Evolutionary conservation across 2,888 invertebrate genomes (phyloP), one percentile per base, ranked within the genome.

Genomic region (Hecatera dysodea): DNA sequence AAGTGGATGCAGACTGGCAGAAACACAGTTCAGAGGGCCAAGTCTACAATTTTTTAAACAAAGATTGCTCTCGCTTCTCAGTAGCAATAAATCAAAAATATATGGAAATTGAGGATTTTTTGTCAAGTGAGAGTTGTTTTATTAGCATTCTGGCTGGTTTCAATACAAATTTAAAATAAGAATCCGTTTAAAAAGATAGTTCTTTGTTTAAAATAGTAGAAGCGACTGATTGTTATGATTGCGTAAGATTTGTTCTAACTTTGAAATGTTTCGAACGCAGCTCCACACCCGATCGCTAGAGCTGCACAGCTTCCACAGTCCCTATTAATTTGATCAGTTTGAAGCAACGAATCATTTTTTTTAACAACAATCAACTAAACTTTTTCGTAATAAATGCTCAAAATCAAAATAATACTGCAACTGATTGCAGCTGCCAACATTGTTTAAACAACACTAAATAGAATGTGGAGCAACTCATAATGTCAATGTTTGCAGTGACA

Each of bases 401-500:
- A n/a, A n/a, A 8, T 36, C 0, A 22, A 15, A 56, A 55, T 53
- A 42, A 29, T 36, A 11, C 3, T 19, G 29, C 22, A 60, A 64
- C 59, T 48, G 63, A 84, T 81, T 72, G 42, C 60, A 50, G 22
- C 8, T 29, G 27, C 22, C 60, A 70, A 70, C 62, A 60, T 56
- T 67, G 61, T 68, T 70, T 78, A 67, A 42, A 56, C 59, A 59
- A 56, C 57, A 64, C 64, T 64, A 55, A 71, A 65, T 65, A 56
- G 52, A 63, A 59, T 59, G 57, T 62, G 56, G 17, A 33, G 19
- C 61, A 68, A 33, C 48, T 63, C 15, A 60, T 53, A 53, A 55
- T 42, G 57, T 42, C 60, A 74, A 71, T 82, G 29, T 82, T 74
- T 72, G 56, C 72, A 53, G 48, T 60, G 67, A 69, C 64, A 75